Percentiles rank a stretch among this genome's conserved stretches.
Evolutionary conservation across 2,888 invertebrate species (phyloP).

Genomic region (Mythimna ferrago): DNA sequence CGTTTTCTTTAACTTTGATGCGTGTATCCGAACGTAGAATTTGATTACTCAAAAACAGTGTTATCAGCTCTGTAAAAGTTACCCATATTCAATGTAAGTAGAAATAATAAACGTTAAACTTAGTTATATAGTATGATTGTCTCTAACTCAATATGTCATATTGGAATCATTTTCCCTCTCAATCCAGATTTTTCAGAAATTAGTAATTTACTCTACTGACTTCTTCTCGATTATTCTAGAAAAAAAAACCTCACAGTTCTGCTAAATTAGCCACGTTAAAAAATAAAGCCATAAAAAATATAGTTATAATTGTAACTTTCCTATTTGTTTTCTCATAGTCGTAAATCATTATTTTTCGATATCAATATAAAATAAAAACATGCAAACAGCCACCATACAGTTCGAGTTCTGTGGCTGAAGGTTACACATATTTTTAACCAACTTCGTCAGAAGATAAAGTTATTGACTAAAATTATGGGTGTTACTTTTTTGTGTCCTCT

Average conservation of each 20-base stretch:
- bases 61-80: conserved; percentile 24
- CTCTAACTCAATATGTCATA: background rate
- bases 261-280: too few species aligned
- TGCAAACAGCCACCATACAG: too few species aligned
- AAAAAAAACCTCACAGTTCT: too few species aligned
- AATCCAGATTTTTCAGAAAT: background rate
- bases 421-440: too few species aligned
- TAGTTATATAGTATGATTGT: background rate
- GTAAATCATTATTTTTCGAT: background rate
- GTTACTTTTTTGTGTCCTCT: too few species aligned
- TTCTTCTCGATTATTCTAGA: too few species aligned
- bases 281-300: background rate
- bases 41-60: conserved; percentile 37
- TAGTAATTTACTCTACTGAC: too few species aligned
- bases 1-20: background rate
- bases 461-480: too few species aligned
- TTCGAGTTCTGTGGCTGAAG: too few species aligned
- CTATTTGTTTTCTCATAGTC: background rate
- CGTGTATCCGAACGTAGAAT: conserved; percentile 35
- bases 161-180: background rate
- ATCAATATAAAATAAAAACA: background rate
- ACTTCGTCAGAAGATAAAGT: too few species aligned
- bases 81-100: background rate
- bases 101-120: background rate
- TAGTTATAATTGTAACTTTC: background rate